Evolutionary conservation across 2,888 invertebrate species (phyloP).

Genomic region (Atrina japonica): DNA sequence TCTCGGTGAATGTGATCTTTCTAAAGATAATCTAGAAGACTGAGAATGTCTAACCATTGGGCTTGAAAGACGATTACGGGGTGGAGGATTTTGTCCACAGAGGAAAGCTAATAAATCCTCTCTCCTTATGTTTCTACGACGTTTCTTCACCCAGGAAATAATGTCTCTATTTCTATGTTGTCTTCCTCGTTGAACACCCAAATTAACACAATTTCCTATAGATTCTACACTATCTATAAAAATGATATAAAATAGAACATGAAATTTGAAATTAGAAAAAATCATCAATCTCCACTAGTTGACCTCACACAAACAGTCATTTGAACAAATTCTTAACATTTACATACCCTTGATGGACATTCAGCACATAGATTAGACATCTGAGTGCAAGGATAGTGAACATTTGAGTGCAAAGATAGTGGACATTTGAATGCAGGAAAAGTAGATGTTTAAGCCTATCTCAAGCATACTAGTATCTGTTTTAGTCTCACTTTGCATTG

Average conservation of each 20-base stretch:
- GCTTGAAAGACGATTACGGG: slow-evolving; percentile 67
- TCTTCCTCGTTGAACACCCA: slow-evolving; percentile 87
- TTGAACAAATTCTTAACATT: no score
- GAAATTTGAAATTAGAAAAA: not conserved
- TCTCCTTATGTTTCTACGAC: slow-evolving; percentile 86
- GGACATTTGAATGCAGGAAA: no score
- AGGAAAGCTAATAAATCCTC: slow-evolving; percentile 90
- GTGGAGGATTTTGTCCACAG: slow-evolving; percentile 85
- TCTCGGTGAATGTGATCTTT: slow-evolving; percentile 62
- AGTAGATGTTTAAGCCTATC: no score
- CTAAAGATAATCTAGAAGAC: slow-evolving; percentile 45
- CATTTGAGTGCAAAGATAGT: no score
- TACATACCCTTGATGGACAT: no score
- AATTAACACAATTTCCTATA: slow-evolving; percentile 86
- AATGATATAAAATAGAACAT: not conserved
- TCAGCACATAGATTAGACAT: no score
- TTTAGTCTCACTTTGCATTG: no score
- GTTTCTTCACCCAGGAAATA: slow-evolving; percentile 88
- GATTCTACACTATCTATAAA: slow-evolving; percentile 87
- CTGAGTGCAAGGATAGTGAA: no score
- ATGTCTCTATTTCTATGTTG: slow-evolving; percentile 89
- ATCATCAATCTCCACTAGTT: not conserved
- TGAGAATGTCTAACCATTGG: slow-evolving; percentile 55
- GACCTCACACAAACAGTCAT: not conserved
- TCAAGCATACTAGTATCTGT: no score